These are phyloP conservation scores for Stenolophus ochropezus DNA, from an alignment of 2,888 invertebrate species.

Conservation along the genomic window DNA sequence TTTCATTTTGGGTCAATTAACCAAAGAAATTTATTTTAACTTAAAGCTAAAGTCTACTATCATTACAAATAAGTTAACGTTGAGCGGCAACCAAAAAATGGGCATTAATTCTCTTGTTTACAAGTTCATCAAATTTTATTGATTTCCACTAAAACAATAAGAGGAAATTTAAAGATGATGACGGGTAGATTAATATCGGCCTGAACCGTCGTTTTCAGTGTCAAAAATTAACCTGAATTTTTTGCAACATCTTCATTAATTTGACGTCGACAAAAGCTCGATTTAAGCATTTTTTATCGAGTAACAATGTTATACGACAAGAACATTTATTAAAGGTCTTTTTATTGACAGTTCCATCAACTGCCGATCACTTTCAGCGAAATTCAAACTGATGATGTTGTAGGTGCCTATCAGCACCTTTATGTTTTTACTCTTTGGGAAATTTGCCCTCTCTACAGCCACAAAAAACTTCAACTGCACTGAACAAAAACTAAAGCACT, in stretches of 20 bases:
- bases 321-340: conserved; percentile 8
- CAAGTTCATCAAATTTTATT: no score
- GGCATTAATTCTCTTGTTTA: no score
- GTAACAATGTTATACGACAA: neutral
- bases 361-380: neutral
- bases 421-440: neutral
- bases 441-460: neutral
- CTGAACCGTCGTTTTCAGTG: neutral
- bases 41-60: no score
- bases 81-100: no score
- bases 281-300: conserved; percentile 5
- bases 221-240: neutral
- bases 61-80: no score
- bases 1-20: no score
- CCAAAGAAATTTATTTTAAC: no score
- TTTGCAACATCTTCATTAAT: conserved; percentile 1
- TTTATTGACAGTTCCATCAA: conserved; percentile 18
- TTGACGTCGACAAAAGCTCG: conserved; percentile 7
- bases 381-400: neutral
- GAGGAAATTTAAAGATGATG: neutral
- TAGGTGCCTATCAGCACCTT: neutral
- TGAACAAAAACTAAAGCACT: neutral
- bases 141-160: neutral
- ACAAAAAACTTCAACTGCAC: neutral
- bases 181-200: neutral